Evolutionary conservation across 2,888 invertebrate species (phyloP).

Genomic region (Autographa pulchrina): DNA sequence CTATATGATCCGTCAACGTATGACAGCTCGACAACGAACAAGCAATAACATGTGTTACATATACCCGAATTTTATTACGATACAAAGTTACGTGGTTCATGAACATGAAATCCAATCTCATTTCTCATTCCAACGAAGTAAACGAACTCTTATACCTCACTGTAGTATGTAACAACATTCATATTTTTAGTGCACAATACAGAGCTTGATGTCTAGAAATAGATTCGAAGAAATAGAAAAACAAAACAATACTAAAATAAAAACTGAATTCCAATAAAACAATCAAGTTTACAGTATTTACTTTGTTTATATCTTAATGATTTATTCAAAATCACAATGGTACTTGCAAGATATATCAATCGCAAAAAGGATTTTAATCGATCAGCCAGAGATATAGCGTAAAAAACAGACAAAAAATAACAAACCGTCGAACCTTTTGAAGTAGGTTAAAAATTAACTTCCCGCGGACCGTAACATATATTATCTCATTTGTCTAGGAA

Average conservation of each 20-base stretch:
- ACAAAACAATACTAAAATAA: too few species aligned
- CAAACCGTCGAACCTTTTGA: too few species aligned
- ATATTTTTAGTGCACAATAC: constrained; percentile 49
- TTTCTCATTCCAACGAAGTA: constrained; percentile 51
- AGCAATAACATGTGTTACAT: constrained; percentile 73
- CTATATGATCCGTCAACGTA: constrained; percentile 69
- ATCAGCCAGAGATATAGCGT: too few species aligned
- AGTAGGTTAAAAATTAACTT: constrained; percentile 63
- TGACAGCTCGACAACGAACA: constrained; percentile 69
- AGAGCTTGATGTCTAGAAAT: constrained; percentile 40
- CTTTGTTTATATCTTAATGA: too few species aligned
- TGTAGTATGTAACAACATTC: constrained; percentile 42
- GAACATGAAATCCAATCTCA: constrained; percentile 68
- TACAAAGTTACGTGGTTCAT: constrained; percentile 63
- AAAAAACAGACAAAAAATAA: too few species aligned
- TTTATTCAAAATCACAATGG: too few species aligned
- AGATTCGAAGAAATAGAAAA: too few species aligned
- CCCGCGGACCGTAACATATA: constrained; percentile 59
- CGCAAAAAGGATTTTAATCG: too few species aligned
- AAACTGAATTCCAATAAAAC: too few species aligned
- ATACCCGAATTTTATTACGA: constrained; percentile 72
- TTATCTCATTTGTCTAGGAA: constrained; percentile 75
- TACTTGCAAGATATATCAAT: too few species aligned
- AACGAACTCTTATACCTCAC: constrained; percentile 43
- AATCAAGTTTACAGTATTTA: too few species aligned